Percentiles rank a stretch among this genome's conserved stretches.
These are phyloP conservation scores for Loripinus fragilis DNA, from an alignment of 2,888 invertebrate genomes.

Conservation along the genomic window DNA sequence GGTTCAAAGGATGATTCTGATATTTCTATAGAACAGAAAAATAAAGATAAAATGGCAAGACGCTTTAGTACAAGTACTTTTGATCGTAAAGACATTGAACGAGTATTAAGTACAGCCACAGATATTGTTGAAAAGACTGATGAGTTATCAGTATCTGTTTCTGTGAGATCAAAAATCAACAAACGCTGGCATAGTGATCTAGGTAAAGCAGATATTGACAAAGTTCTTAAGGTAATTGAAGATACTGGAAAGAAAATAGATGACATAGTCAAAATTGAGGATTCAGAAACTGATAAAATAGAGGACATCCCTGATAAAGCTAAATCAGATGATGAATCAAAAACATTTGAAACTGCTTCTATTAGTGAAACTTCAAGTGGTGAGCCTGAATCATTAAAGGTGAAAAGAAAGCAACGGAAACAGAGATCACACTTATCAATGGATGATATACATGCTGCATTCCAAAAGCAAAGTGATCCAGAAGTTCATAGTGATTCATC, in stretches of 20 bases:
- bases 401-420: constrained; percentile 71
- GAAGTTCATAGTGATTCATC: not conserved
- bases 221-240: constrained; percentile 78
- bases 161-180: constrained; percentile 68
- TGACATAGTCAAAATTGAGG: constrained; percentile 46
- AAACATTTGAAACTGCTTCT: not conserved
- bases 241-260: constrained; percentile 75
- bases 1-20: constrained; percentile 46
- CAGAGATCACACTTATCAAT: constrained; percentile 70
- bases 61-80: constrained; percentile 64
- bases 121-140: constrained; percentile 42
- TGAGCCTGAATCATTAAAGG: constrained; percentile 70
- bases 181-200: constrained; percentile 70
- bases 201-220: constrained; percentile 75
- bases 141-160: constrained; percentile 64
- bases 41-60: constrained; percentile 54
- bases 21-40: constrained; percentile 45
- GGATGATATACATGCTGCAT: constrained; percentile 75
- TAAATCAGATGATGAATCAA: not conserved
- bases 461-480: constrained; percentile 43
- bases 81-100: constrained; percentile 65
- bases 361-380: not conserved
- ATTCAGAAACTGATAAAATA: not conserved
- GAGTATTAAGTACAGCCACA: constrained; percentile 52
- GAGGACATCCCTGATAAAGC: not conserved